Conservation (phyloP, 1,140 invertebrate species). For the Zeugodacus cucurbitae region DNA sequence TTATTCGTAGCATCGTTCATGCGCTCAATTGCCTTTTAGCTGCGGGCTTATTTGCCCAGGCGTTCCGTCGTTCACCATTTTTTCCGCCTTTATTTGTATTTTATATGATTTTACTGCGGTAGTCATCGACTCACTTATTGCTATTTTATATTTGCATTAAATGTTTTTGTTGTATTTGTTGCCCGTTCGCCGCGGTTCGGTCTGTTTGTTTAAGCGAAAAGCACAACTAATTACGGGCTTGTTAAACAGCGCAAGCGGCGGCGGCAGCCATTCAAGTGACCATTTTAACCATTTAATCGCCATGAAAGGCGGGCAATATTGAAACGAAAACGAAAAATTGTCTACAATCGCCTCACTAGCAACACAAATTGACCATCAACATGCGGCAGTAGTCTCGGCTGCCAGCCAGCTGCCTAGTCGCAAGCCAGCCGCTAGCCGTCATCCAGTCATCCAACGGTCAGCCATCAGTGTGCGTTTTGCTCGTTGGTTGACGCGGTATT, state of each 20-base stretch:
- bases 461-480: not conserved
- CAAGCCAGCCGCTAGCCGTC: not conserved
- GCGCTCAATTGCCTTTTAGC: not conserved
- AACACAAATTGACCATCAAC: constrained; percentile 23
- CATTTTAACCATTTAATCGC: constrained; percentile 43
- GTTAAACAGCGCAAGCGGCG: constrained; percentile 27
- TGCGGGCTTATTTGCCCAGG: not conserved
- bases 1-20: not conserved
- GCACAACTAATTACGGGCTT: constrained; percentile 42
- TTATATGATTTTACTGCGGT: not conserved
- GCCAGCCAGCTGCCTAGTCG: not conserved
- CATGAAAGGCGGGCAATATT: constrained; percentile 38
- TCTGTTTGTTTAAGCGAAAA: constrained; percentile 33
- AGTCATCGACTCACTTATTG: not conserved
- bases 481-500: not conserved
- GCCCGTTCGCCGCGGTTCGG: not conserved
- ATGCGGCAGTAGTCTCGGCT: not conserved
- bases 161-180: not conserved
- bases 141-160: not conserved
- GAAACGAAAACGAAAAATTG: not conserved
- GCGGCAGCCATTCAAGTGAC: constrained; percentile 41
- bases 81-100: not conserved
- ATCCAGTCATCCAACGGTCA: not conserved
- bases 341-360: not conserved
- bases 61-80: not conserved